A percentile compares a stretch with the other conserved stretches of the same genome.
phyloP scores from a whole-genome alignment of 2,888 invertebrate species.

The Cartodere bifasciata region DNA sequence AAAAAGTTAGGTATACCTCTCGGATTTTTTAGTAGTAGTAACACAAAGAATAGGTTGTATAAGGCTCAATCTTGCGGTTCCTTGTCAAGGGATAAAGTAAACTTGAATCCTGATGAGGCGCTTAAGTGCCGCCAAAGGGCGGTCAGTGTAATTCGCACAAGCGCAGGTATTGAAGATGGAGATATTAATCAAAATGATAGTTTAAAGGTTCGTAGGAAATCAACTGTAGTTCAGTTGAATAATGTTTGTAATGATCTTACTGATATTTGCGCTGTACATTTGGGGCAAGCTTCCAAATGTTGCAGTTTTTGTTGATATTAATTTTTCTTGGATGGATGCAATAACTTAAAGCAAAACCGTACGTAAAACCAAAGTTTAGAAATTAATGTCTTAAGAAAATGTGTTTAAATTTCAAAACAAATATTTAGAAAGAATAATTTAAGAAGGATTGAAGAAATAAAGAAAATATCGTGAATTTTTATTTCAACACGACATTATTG shows the following conservation, averaged over 20 bases:
- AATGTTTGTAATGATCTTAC: constrained; percentile 37
- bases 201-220: constrained; percentile 19
- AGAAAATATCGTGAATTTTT: too few relatives aligned
- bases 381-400: too few relatives aligned
- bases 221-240: constrained; percentile 30
- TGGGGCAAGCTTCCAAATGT: constrained; percentile 43
- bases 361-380: too few relatives aligned
- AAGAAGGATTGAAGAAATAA: too few relatives aligned
- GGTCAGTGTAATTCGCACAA: constrained; percentile 32
- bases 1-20: constrained; percentile 50
- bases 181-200: constrained; percentile 43
- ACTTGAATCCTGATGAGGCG: constrained; percentile 30
- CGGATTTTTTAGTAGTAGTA: constrained; percentile 41
- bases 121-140: constrained; percentile 34
- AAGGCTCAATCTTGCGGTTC: constrained; percentile 53
- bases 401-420: too few relatives aligned
- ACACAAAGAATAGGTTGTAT: constrained; percentile 42
- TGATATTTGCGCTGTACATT: constrained; percentile 41
- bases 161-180: constrained; percentile 34
- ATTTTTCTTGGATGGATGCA: constrained; percentile 1
- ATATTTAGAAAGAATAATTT: too few relatives aligned
- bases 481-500: too few relatives aligned
- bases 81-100: constrained; percentile 40
- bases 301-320: constrained; percentile 42
- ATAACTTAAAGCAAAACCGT: too few relatives aligned